Conservation (phyloP, 2,113 vertebrate genomes). For the Megaleporinus macrocephalus region DNA sequence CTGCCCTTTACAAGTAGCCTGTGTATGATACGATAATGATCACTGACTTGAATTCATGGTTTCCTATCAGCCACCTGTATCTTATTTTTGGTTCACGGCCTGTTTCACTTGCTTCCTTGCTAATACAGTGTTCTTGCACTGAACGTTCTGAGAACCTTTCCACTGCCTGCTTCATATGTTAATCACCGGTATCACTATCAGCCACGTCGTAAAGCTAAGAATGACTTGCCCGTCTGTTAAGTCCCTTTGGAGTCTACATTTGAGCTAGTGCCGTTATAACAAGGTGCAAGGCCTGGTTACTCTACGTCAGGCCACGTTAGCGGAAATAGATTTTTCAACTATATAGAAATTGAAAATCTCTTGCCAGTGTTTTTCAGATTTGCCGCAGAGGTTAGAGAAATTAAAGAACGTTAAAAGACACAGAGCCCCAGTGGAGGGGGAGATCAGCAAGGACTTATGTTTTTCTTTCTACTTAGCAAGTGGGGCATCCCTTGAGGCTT, state of each 20-base stretch:
- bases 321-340: background rate
- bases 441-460: slow-evolving; percentile 32
- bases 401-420: background rate
- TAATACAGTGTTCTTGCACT: background rate
- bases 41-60: too few species aligned
- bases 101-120: background rate
- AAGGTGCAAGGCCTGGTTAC: background rate
- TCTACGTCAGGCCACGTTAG: background rate
- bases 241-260: background rate
- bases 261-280: background rate
- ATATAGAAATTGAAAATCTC: background rate
- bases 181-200: background rate
- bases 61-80: background rate
- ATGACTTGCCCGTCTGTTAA: background rate
- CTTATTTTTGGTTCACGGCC: background rate
- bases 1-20: too few species aligned
- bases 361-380: background rate
- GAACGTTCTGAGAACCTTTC: background rate
- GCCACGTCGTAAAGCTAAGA: background rate
- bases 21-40: too few species aligned
- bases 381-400: background rate
- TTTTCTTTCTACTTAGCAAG: slow-evolving; percentile 41
- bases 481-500: slow-evolving; percentile 33
- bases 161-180: background rate
- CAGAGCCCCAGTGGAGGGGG: slow-evolving; percentile 1